Evolutionary conservation across 2,888 invertebrate species (phyloP), one percentile per base, ranked within the genome.

Genomic region (Apodemia zela): DNA sequence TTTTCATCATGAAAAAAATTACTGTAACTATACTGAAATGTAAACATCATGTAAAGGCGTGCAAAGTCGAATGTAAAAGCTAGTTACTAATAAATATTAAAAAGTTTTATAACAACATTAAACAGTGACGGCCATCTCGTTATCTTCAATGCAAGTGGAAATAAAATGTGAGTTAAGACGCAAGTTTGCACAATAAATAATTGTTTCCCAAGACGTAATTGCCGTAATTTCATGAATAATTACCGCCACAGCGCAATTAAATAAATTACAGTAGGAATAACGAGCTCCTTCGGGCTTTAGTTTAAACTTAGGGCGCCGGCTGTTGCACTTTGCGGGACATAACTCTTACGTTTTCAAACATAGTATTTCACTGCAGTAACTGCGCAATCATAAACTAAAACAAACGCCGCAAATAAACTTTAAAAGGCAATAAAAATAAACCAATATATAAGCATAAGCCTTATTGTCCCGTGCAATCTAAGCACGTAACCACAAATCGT

Each of bases 181-280:
- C 79, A 88, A 91, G 87, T 90, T 91, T 89, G 86, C 78, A 89
- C 85, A 88, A 90, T 91, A 91, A 91, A 91, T 91, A 90, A 90
- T 89, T 90, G 90, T 90, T 90, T 89, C 89, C 80, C 78, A 71
- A 83, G 86, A 81, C 89, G 81, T 90, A 91, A 91, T 91, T 89
- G 89, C 91, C 88, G 91, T 89, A 91, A 91, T 91, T 91, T 90
- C 89, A 91, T 91, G 91, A 91, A 90, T 91, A 91, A 91, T 91
- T 89, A 88, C 89, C 81, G 84, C 89, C 89, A 85, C 86, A 89
- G 86, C 85, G 90, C 90, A 91, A 91, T 91, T 91, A 91, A 89
- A 91, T 91, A 90, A 91, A 91, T 91, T 89, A 90, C 85, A 79
- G 82, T 82, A 81, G 84, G 84, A 89, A 84, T 89, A 88, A 89